phyloP scores from a whole-genome alignment of 2,888 invertebrate genomes.

The Dascillus cervinus region DNA sequence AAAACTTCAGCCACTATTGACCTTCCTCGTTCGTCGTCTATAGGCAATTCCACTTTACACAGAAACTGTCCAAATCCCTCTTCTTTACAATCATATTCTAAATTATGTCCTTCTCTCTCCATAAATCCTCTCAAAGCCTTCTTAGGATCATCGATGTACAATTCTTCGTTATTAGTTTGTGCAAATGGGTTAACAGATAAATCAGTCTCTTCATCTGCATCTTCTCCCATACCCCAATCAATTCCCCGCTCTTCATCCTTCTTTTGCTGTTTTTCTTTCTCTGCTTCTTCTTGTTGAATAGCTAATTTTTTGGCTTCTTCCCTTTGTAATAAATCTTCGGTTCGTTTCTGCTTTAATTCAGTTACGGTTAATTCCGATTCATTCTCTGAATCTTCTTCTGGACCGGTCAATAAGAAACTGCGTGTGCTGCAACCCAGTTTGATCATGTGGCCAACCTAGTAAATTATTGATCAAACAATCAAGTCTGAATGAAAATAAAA shows the following conservation, averaged over 20 bases:
- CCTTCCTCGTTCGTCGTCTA: constrained; percentile 70
- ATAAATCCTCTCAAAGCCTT: constrained; percentile 90
- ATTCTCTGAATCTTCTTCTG: constrained; percentile 76
- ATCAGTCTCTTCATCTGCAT: constrained; percentile 81
- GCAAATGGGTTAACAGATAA: constrained; percentile 79
- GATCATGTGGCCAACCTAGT: constrained; percentile 79
- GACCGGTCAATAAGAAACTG: constrained; percentile 76
- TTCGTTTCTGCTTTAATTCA: constrained; percentile 55
- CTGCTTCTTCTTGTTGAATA: constrained; percentile 43
- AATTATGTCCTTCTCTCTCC: constrained; percentile 82
- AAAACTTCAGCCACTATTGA: constrained; percentile 75
- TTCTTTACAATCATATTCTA: constrained; percentile 82
- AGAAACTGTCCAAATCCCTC: constrained; percentile 77
- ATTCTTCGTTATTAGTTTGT: constrained; percentile 72
- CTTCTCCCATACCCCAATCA: constrained; percentile 91
- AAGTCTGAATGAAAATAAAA: constrained; percentile 4
- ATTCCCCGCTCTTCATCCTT: constrained; percentile 63
- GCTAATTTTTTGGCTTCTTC: constrained; percentile 43
- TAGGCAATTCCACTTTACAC: constrained; percentile 74
- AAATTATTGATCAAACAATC: constrained; percentile 6
- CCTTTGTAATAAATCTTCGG: constrained; percentile 32
- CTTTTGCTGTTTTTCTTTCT: constrained; percentile 47
- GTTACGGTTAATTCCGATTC: constrained; percentile 76
- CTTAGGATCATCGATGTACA: constrained; percentile 91
- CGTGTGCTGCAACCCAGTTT: constrained; percentile 85